Evolutionary conservation across 37 sponge, comb jelly and placozoan species (phyloP), one percentile per base, ranked within the genome.

Genomic region (Halisarca cf. caerulea): DNA sequence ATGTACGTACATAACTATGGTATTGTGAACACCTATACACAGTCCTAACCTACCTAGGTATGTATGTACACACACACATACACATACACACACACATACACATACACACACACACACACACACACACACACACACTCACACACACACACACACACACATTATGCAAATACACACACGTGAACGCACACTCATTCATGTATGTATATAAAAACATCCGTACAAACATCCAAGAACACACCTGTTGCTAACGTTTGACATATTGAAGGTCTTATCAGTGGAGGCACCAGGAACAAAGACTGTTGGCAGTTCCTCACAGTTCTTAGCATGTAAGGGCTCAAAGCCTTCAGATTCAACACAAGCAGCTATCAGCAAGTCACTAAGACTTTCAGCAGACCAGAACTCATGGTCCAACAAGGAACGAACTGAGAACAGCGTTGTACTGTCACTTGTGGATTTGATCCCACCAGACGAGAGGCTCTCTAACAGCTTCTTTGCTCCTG

Each of bases 401-500:
- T 62, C 30, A 7, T 62, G 30, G 25, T 62, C 30, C 25, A 62
- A 28, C 25, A 62, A 15, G 15, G 30, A 30, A 28, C 30, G 6
- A 30, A n/a, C 64, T 20, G 64, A 30, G 25, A 7, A n/a, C 6
- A 6, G 7, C 18, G 64, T 20, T 6, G 25, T 62, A 4, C 6
- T 6, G 15, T 62, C 64, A 30, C 18, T 62, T 7, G 25, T 28
- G 6, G 30, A n/a, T 25, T 74, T 74, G 32, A 21, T 3, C n/a
- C 1, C 42, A 24, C 45, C 6, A 18, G 25, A 74, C n/a, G 69
- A 68, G 32, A 68, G 15, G 14, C 41, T 74, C 9, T 33, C 77
- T 20, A 74, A 41, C 24, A 74, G 77, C 77, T 74, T 74, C 45
- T 74, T 74, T 74, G 77, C 77, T 40, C 77, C 77, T 36, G 45